phyloP scores from a whole-genome alignment of 2,888 invertebrate genomes.

The Erebia epiphron region DNA sequence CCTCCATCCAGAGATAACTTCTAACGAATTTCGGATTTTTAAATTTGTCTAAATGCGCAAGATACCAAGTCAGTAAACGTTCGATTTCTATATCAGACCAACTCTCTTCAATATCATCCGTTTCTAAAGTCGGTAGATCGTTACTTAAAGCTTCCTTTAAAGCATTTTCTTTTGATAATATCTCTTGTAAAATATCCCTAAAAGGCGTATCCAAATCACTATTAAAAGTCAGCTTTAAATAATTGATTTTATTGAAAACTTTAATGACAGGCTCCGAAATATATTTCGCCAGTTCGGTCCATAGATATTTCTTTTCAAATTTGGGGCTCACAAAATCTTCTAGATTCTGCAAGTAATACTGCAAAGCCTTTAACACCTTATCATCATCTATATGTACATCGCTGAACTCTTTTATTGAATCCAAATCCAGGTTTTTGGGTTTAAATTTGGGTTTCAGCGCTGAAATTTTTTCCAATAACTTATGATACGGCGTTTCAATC shows the following conservation, averaged over 20 bases:
- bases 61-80: conserved; percentile 66
- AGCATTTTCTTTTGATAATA: conserved; percentile 48
- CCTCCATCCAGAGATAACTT: conserved; percentile 72
- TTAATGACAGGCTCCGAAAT: conserved; percentile 59
- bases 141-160: conserved; percentile 44
- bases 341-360: conserved; percentile 65
- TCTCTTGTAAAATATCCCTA: conserved; percentile 47
- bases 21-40: conserved; percentile 71
- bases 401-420: conserved; percentile 54
- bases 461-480: conserved; percentile 59
- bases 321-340: conserved; percentile 69
- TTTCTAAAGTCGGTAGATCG: conserved; percentile 25
- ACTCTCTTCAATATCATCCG: conserved; percentile 47
- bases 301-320: conserved; percentile 68
- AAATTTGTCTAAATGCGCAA: conserved; percentile 72
- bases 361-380: conserved; percentile 60
- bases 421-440: conserved; percentile 45
- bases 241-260: conserved; percentile 68
- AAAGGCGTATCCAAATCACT: conserved; percentile 34
- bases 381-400: conserved; percentile 56
- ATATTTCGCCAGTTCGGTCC: conserved; percentile 64
- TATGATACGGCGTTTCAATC: conserved; percentile 47
- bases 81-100: conserved; percentile 68
- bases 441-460: conserved; percentile 58
- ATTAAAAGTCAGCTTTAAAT: conserved; percentile 62